These are phyloP conservation scores for Sphaerophoria taeniata DNA, from an alignment of 2,888 invertebrate species.

Conservation along the genomic window DNA sequence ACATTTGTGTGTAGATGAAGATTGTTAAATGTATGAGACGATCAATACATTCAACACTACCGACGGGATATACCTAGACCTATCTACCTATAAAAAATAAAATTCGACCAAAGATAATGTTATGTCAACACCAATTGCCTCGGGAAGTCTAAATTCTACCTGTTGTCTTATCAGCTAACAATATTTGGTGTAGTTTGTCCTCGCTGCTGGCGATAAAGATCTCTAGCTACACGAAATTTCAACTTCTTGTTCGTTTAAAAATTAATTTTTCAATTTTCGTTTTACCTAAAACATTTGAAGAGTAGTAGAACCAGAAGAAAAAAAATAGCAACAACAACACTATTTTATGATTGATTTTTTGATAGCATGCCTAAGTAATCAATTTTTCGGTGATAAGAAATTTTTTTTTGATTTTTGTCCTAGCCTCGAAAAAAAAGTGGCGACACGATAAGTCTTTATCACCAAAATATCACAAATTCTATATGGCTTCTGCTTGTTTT, in stretches of 20 bases:
- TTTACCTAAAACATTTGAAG: background rate
- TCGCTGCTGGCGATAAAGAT: constrained; percentile 50
- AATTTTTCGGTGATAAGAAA: constrained; percentile 59
- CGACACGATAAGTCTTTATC: constrained; percentile 65
- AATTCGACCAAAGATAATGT: constrained; percentile 35
- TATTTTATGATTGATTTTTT: constrained; percentile 68
- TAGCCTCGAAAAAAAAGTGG: constrained; percentile 54
- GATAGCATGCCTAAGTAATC: constrained; percentile 71
- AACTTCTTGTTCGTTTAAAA: constrained; percentile 69
- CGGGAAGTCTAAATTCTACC: constrained; percentile 49
- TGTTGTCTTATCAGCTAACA: constrained; percentile 63
- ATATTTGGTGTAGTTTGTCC: constrained; percentile 20
- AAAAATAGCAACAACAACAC: constrained; percentile 20
- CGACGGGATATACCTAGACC: constrained; percentile 36
- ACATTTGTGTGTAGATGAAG: too few species aligned
- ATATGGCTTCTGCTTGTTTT: constrained; percentile 62
- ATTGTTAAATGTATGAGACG: too few species aligned
- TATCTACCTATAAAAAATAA: too few species aligned
- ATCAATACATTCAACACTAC: background rate
- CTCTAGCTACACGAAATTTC: constrained; percentile 17
- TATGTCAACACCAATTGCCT: constrained; percentile 45
- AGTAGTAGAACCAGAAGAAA: background rate
- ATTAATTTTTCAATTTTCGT: constrained; percentile 29
- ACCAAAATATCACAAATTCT: constrained; percentile 33
- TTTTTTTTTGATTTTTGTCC: constrained; percentile 36